A percentile compares a stretch with the other conserved stretches of the same genome.
Conservation (phyloP, 2,888 invertebrate species). For the Lamellibrachia satsuma region DNA sequence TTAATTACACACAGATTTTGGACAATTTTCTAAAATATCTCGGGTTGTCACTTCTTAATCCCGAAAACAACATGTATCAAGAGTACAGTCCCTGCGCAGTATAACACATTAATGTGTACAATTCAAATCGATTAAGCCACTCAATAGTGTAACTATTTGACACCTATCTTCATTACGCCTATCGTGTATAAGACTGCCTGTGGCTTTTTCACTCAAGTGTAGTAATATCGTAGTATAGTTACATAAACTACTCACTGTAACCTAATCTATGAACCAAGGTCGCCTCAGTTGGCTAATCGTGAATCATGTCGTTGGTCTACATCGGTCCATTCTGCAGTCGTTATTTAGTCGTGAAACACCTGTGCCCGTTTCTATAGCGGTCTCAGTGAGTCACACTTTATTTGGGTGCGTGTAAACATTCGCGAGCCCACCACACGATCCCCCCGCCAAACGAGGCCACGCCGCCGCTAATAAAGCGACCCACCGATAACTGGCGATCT, state of each 20-base stretch:
- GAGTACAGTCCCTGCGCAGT: neutral
- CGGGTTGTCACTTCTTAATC: neutral
- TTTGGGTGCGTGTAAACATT: neutral
- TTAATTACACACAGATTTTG: neutral
- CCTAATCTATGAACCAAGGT: neutral
- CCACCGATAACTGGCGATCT: neutral
- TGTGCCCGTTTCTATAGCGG: neutral
- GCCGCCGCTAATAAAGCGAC: neutral
- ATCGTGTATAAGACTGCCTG: neutral
- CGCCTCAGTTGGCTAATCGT: neutral
- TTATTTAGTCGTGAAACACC: neutral
- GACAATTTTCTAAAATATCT: neutral
- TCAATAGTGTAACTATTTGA: neutral
- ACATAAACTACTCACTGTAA: neutral
- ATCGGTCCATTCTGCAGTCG: neutral
- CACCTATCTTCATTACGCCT: neutral
- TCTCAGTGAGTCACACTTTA: slow-evolving; percentile 1
- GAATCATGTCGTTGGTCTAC: slow-evolving; percentile 10
- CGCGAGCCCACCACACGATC: neutral
- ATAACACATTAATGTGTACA: neutral
- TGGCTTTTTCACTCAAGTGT: neutral
- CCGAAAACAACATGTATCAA: neutral
- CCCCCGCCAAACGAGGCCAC: neutral
- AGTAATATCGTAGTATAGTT: neutral
- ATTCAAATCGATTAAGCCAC: neutral